Evolutionary conservation across 2,888 invertebrate species (phyloP).

Genomic region (Drosophila formosana): DNA sequence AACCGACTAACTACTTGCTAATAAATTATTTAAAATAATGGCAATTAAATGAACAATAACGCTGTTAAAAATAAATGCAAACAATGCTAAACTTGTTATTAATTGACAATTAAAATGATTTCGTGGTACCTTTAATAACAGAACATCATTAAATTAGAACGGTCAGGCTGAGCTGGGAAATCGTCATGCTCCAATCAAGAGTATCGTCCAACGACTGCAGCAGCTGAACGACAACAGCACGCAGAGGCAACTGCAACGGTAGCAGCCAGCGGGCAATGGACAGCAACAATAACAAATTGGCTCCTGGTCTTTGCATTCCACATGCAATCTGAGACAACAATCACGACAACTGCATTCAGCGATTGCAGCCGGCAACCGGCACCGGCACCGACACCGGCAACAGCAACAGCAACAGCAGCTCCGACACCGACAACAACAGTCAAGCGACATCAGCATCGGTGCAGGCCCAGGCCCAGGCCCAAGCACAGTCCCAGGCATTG

Average conservation of each 20-base stretch:
- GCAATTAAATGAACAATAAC: no score
- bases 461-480: constrained; percentile 13
- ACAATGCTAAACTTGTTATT: no score
- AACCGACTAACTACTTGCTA: no score
- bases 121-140: no score
- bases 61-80: no score
- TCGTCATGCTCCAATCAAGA: constrained; percentile 12
- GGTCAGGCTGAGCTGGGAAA: background rate
- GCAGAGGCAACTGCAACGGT: constrained; percentile 66
- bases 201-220: constrained; percentile 39
- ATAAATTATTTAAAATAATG: no score
- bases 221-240: constrained; percentile 27
- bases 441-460: constrained; percentile 23
- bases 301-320: constrained; percentile 83
- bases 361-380: constrained; percentile 53
- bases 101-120: no score
- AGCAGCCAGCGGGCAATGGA: constrained; percentile 74
- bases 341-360: constrained; percentile 79
- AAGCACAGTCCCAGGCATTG: constrained; percentile 11
- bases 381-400: constrained; percentile 15
- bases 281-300: constrained; percentile 81
- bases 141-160: background rate
- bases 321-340: constrained; percentile 80
- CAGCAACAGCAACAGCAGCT: constrained; percentile 25
- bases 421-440: constrained; percentile 14